Base-by-base conservation (phyloP, 2,113 vertebrate species). In the Sceloporus undulatus region DNA sequence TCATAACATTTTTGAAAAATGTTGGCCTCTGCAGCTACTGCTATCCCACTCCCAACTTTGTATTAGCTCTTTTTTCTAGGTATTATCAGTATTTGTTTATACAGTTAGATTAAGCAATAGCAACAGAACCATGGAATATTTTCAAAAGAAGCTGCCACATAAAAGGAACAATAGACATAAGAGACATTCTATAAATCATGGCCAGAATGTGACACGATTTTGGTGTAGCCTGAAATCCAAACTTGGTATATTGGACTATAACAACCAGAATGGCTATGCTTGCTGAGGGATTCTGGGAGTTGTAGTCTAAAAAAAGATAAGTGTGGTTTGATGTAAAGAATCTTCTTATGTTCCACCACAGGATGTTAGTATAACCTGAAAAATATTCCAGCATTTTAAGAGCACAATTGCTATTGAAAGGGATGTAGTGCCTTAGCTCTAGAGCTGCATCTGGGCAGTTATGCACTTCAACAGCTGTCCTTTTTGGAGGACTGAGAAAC, bases 71-170 rank as follows among this genome's bases (percentile, higher is more conserved):
- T 0, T 83, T 87, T 88, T 81, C 18, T 29, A 16, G 14, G 11
- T 6, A 59, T 59, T 85, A 70, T 65, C 87, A 83, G 42, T 84
- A 71, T 84, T 2, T 79, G 34, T 81, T 92, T 91, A 19, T 78
- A 23, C 2, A 6, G 56, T 82, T 91, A 68, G 77, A 82, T 66
- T 42, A 90, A 87, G 42, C 34, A 10, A 29, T 21, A 71, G 10
- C 29, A 87, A 92, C 27, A 21, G 23, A 54, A 18, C n/a, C 85
- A 88, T 73, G 85, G 85, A 77, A 71, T 92, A 85, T 88, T 90
- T 90, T 92, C 77, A 52, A 54, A 92, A 82, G 88, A 93, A 94
- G 86, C 92, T 92, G 89, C 92, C 90, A 82, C 52, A 90, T 93
- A 91, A 89, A 94, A 90, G 85, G 3, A 91, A 77, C 85, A 91